Evolutionary conservation across 64 coral and sea anemone genomes (phyloP).

Genomic region (Montipora cactus): DNA sequence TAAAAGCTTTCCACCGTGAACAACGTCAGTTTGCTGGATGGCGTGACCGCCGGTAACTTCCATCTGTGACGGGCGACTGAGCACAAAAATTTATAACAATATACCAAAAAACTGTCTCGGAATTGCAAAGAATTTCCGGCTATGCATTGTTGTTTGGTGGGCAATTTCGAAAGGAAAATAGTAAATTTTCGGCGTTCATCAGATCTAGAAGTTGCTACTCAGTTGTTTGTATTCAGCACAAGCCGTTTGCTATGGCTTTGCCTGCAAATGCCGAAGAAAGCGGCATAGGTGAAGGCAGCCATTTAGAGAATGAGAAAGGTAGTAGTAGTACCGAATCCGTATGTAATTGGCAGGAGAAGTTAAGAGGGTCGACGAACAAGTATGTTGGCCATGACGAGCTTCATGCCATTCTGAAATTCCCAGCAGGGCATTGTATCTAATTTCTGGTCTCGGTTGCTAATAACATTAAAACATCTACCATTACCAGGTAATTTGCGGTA

Average conservation of each 20-base stretch:
- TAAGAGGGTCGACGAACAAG: no score
- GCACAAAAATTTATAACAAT: slow-evolving; percentile 3
- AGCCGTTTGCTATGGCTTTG: slow-evolving; percentile 17
- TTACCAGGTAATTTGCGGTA: no score
- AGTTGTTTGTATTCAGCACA: neutral
- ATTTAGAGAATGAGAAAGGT: neutral
- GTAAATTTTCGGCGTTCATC: neutral
- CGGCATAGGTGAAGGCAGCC: neutral
- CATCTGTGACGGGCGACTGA: neutral
- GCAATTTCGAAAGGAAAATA: slow-evolving; percentile 7
- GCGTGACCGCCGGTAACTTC: neutral
- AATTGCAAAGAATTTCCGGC: slow-evolving; percentile 5
- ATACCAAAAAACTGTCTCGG: neutral
- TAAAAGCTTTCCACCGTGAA: neutral
- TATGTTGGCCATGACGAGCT: no score
- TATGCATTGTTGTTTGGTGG: slow-evolving; percentile 15
- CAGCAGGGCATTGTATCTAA: no score
- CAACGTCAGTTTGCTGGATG: slow-evolving; percentile 7
- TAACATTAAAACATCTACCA: no score
- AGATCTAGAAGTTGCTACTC: neutral
- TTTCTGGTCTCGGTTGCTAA: no score
- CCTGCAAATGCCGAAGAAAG: neutral
- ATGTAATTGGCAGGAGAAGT: no score
- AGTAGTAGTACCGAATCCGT: neutral
- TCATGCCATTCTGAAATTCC: no score